Conservation (phyloP, 2,113 vertebrate species). For the Panurus biarmicus region DNA sequence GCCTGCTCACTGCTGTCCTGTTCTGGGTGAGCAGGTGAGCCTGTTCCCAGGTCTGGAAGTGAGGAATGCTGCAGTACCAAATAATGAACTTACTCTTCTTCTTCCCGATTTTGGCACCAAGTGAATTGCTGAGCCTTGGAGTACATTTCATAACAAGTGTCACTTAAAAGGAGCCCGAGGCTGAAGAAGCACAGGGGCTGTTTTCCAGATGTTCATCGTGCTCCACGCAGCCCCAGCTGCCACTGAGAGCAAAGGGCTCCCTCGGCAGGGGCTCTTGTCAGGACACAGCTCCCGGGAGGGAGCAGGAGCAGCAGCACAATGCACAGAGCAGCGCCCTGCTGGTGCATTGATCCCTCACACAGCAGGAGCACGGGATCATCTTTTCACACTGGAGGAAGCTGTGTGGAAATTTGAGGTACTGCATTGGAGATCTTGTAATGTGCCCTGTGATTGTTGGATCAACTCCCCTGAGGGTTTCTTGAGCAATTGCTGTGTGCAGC, state of each 20-base stretch:
- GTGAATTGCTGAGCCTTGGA: not conserved
- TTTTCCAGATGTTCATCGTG: not conserved
- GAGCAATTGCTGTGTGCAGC: not conserved
- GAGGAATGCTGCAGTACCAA: not conserved
- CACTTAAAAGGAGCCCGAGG: not conserved
- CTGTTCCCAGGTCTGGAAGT: not conserved
- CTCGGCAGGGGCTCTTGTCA: not conserved
- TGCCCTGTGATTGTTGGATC: not conserved
- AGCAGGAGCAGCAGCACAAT: not conserved
- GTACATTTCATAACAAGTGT: not conserved
- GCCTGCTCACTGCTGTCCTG: not conserved
- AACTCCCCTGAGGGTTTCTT: not conserved
- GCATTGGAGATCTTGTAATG: not conserved
- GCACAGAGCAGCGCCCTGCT: not conserved
- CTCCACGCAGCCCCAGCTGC: not conserved
- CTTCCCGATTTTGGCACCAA: not conserved
- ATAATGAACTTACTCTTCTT: not conserved
- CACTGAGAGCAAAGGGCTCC: not conserved
- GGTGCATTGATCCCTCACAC: not conserved
- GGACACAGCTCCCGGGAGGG: not conserved
- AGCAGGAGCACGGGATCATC: not conserved
- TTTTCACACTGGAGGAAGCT: not conserved
- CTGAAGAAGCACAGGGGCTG: not conserved
- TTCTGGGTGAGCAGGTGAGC: not conserved
- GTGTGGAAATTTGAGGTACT: not conserved